These are phyloP conservation scores for Pseudoips prasinana DNA, from an alignment of 2,888 invertebrate species.

Conservation along the genomic window DNA sequence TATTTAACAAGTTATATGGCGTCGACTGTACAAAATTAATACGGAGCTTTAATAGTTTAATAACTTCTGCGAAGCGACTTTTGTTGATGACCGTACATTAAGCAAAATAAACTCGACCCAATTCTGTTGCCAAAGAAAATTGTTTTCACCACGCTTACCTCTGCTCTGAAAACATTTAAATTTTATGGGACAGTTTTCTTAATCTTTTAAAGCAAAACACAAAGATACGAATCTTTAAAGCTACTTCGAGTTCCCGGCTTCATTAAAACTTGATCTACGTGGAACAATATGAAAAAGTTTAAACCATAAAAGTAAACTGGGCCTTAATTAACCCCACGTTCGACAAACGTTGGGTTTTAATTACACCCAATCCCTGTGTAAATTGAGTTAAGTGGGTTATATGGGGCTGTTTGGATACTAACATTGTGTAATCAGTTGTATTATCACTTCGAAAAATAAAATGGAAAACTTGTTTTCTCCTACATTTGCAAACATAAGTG, in stretches of 20 bases:
- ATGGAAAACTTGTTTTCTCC: too few species aligned
- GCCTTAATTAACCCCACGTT: slow-evolving; percentile 49
- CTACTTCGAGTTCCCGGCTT: slow-evolving; percentile 16
- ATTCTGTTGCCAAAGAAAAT: slow-evolving; percentile 15
- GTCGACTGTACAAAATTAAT: too few species aligned
- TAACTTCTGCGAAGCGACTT: too few species aligned
- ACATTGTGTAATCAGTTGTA: too few species aligned
- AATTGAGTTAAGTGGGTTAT: slow-evolving; percentile 45
- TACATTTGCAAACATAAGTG: too few species aligned
- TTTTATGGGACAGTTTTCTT: slow-evolving; percentile 13
- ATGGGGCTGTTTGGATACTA: slow-evolving; percentile 8
- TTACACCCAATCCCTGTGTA: slow-evolving; percentile 44
- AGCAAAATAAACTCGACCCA: background rate
- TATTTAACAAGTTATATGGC: too few species aligned
- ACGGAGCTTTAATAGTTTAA: too few species aligned
- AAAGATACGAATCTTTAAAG: slow-evolving; percentile 14
- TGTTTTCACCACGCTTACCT: slow-evolving; percentile 3
- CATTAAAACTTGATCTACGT: slow-evolving; percentile 46
- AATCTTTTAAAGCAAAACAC: slow-evolving; percentile 17
- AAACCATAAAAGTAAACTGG: slow-evolving; percentile 33
- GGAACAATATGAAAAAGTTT: slow-evolving; percentile 38
- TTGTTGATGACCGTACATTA: too few species aligned
- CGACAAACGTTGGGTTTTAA: slow-evolving; percentile 49
- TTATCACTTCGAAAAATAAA: too few species aligned
- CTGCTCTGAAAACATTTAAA: slow-evolving; percentile 6